These are phyloP conservation scores for Diceros bicornis DNA, from an alignment of 2,797 vertebrate species.

Conservation along the genomic window DNA sequence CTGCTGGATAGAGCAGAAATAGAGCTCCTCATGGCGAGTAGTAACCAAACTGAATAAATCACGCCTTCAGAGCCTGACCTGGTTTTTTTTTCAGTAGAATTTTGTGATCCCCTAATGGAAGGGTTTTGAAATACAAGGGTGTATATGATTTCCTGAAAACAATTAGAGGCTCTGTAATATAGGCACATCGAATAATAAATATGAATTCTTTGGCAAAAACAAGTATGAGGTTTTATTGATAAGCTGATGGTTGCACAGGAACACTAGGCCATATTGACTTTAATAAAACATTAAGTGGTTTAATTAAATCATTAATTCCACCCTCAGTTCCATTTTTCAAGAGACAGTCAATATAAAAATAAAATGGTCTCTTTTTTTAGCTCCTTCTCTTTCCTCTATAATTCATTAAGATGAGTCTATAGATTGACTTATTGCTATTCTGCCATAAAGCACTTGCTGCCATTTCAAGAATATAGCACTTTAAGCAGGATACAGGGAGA, in stretches of 20 bases:
- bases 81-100: conserved; percentile 69
- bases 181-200: conserved; percentile 54
- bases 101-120: conserved; percentile 66
- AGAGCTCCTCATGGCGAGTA: not conserved
- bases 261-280: conserved; percentile 23
- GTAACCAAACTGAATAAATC: conserved; percentile 77
- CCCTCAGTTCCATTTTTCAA: conserved; percentile 69
- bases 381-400: conserved; percentile 72
- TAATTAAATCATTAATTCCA: conserved; percentile 72
- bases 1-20: conserved; percentile 75
- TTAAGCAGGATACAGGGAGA: conserved; percentile 56
- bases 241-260: conserved; percentile 35
- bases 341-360: conserved; percentile 76
- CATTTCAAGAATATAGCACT: conserved; percentile 54
- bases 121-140: conserved; percentile 44
- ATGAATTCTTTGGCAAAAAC: conserved; percentile 60
- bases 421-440: conserved; percentile 72
- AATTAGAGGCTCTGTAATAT: conserved; percentile 59
- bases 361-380: conserved; percentile 80
- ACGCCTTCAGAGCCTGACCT: conserved; percentile 70
- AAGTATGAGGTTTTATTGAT: conserved; percentile 53
- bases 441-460: conserved; percentile 52
- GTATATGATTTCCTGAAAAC: conserved; percentile 70
- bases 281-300: conserved; percentile 80
- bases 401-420: conserved; percentile 75